Percentiles rank a stretch among this genome's conserved stretches.
phyloP scores from a whole-genome alignment of 2,888 invertebrate species.

The Kryphioiulus occultus region DNA sequence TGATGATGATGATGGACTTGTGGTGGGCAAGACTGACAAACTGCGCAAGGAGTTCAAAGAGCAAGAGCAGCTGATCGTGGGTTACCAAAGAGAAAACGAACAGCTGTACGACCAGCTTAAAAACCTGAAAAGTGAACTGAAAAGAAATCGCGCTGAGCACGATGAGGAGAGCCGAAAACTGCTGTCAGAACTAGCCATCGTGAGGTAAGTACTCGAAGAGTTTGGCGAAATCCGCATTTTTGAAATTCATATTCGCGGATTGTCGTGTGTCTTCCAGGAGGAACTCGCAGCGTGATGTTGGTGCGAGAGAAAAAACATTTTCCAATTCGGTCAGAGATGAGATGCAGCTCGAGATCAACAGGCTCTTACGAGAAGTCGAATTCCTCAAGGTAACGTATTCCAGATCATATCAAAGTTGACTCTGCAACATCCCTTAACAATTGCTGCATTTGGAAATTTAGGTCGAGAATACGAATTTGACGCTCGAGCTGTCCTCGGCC shows the following conservation, averaged over 20 bases:
- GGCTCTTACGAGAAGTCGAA: background rate
- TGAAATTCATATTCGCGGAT: too few species aligned
- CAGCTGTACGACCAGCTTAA: slow-evolving; percentile 45
- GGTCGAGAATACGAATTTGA: background rate
- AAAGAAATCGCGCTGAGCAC: background rate
- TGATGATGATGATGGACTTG: background rate
- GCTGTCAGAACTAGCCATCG: background rate
- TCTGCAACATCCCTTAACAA: background rate
- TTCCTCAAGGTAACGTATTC: background rate
- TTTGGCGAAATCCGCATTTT: too few species aligned
- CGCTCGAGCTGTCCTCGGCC: background rate
- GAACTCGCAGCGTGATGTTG: background rate
- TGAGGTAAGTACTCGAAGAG: background rate
- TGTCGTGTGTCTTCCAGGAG: background rate
- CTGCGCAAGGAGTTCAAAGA: slow-evolving; percentile 33
- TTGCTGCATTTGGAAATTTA: background rate
- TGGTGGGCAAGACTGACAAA: background rate
- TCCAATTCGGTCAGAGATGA: background rate
- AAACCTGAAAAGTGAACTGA: slow-evolving; percentile 33
- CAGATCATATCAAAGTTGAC: background rate
- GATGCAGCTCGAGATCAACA: background rate
- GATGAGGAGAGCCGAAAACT: background rate
- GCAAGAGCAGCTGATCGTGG: slow-evolving; percentile 45
- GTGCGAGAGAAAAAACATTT: background rate
- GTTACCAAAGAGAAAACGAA: slow-evolving; percentile 50